These are phyloP conservation scores for Stenotaenia linearis DNA, from an alignment of 2,888 invertebrate species.

Conservation along the genomic window DNA sequence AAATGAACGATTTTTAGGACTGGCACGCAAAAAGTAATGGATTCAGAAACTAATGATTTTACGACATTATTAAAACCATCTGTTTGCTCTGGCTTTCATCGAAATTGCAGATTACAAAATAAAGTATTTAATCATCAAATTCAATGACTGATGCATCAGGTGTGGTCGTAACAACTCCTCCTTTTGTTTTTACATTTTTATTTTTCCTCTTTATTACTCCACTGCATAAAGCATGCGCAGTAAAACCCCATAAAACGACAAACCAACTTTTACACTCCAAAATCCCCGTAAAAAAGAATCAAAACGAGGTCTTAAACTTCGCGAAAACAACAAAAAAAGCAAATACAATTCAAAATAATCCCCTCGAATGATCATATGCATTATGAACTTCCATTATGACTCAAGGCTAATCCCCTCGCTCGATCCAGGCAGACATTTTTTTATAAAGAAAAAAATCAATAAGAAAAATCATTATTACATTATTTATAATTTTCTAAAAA, in stretches of 20 bases:
- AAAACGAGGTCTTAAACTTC: no score
- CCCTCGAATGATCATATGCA: neutral
- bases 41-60: no score
- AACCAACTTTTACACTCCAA: neutral
- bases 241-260: neutral
- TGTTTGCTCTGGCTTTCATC: neutral
- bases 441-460: no score
- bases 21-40: neutral
- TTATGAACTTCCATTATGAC: no score
- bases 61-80: neutral
- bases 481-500: no score
- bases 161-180: neutral
- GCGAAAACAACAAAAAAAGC: neutral
- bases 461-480: no score
- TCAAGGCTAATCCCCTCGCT: no score
- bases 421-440: no score
- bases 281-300: neutral
- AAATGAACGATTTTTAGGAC: no score
- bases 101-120: neutral
- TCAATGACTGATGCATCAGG: neutral
- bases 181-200: neutral
- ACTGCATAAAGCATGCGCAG: neutral
- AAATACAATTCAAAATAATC: neutral
- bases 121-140: neutral
- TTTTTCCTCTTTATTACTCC: neutral